These are phyloP conservation scores for Crotophaga sulcirostris DNA, from an alignment of 2,113 vertebrate genomes.

Conservation along the genomic window DNA sequence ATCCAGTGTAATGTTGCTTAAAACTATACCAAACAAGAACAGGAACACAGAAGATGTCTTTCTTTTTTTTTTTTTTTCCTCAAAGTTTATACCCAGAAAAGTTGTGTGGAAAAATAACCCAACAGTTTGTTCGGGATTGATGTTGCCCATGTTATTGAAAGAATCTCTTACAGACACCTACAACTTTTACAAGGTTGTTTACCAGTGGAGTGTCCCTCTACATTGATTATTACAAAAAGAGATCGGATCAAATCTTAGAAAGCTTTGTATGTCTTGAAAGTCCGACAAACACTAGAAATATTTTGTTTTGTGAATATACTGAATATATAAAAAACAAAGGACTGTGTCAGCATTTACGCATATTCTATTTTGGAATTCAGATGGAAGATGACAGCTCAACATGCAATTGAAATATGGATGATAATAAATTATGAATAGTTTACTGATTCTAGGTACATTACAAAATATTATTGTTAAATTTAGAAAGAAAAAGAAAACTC, in stretches of 20 bases:
- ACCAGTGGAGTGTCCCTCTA: not conserved
- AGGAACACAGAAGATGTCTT: not conserved
- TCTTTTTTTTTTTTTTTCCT: not conserved
- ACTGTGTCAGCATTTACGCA: not conserved
- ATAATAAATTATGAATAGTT: not conserved
- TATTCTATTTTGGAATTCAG: not conserved
- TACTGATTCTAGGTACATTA: not conserved
- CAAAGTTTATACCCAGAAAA: not conserved
- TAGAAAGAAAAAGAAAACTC: not conserved
- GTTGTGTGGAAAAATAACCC: not conserved
- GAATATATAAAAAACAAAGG: not conserved
- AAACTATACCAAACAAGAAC: not conserved
- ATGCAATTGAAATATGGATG: rapidly evolving
- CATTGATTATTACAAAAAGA: not conserved
- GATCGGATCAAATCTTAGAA: not conserved
- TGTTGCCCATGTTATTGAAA: not conserved
- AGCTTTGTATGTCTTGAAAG: not conserved
- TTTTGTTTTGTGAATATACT: not conserved
- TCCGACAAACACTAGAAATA: not conserved
- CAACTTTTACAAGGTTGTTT: not conserved
- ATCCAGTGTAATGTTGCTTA: not conserved
- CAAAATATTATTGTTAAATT: not conserved
- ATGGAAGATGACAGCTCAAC: not conserved
- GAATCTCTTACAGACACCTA: not conserved
- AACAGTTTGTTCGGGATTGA: not conserved